These are phyloP conservation scores for Alosa sapidissima DNA, from an alignment of 2,797 vertebrate species.

Conservation along the genomic window DNA sequence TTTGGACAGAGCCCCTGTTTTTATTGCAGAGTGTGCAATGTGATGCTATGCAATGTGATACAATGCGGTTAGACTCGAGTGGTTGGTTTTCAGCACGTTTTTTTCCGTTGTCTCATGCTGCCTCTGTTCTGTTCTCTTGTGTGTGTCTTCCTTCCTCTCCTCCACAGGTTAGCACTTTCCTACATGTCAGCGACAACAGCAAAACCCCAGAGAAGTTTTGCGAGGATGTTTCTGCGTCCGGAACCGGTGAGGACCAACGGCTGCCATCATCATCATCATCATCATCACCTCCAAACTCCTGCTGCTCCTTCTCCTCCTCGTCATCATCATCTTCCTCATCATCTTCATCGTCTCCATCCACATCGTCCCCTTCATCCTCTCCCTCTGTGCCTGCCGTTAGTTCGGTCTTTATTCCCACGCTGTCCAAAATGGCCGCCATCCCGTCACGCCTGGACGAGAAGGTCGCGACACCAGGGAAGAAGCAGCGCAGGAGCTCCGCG, in stretches of 20 bases:
- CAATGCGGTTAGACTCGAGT: background rate
- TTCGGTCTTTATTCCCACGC: slow-evolving; percentile 16
- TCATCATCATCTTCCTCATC: background rate
- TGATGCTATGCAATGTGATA: background rate
- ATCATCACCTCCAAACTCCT: background rate
- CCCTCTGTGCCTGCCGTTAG: background rate
- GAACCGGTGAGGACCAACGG: background rate
- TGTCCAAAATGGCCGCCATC: slow-evolving; percentile 49
- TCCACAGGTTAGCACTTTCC: slow-evolving; percentile 63
- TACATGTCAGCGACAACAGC: slow-evolving; percentile 59
- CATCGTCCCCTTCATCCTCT: accelerated
- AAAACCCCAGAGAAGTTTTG: slow-evolving; percentile 2
- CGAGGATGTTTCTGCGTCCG: background rate
- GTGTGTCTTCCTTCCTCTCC: slow-evolving; percentile 15
- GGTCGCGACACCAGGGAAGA: slow-evolving; percentile 53
- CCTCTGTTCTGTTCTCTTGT: slow-evolving; percentile 1
- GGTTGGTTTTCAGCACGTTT: background rate
- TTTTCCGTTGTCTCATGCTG: background rate
- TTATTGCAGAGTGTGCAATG: background rate
- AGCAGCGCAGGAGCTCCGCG: slow-evolving; percentile 51
- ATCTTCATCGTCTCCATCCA: background rate
- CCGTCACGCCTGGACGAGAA: slow-evolving; percentile 51
- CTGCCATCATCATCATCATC: background rate
- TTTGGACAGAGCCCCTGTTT: background rate
- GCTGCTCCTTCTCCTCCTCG: slow-evolving; percentile 3